Evolutionary conservation across 2,113 vertebrate genomes (phyloP).

Genomic region (Emydocephalus ijimae): DNA sequence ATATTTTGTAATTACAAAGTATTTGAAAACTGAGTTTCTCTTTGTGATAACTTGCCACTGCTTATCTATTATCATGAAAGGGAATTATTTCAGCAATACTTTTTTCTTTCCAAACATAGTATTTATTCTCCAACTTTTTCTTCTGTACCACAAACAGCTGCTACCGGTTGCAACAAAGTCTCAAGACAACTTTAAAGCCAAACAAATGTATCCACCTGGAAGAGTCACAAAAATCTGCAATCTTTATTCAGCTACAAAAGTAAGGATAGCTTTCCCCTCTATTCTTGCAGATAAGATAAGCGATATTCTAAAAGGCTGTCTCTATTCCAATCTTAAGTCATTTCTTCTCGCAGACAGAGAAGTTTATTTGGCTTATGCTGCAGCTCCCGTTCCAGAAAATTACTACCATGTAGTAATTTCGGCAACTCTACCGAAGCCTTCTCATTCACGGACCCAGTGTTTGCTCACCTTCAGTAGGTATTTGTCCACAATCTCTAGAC

Average conservation of each 20-base stretch:
- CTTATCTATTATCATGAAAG: background rate
- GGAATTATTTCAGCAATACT: background rate
- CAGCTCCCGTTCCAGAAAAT: background rate
- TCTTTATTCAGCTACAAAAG: background rate
- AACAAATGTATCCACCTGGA: background rate
- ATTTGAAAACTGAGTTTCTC: background rate
- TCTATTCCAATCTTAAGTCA: background rate
- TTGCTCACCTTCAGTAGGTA: conserved; percentile 92
- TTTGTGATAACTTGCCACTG: background rate
- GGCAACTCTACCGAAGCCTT: background rate
- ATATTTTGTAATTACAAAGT: background rate
- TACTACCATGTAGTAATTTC: too few relatives aligned
- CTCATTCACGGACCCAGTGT: background rate
- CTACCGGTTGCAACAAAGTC: background rate
- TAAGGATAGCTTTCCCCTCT: background rate
- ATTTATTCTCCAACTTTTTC: too few relatives aligned
- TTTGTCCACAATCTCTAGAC: conserved; percentile 92
- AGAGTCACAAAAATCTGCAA: background rate
- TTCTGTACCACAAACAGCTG: background rate
- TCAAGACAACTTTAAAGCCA: background rate
- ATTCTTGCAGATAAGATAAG: background rate
- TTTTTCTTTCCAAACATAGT: background rate
- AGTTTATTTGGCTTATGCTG: background rate
- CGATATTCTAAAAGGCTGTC: background rate
- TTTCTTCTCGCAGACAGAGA: background rate